These are phyloP conservation scores for Rostratula benghalensis DNA, from an alignment of 2,113 vertebrate genomes.

Conservation along the genomic window DNA sequence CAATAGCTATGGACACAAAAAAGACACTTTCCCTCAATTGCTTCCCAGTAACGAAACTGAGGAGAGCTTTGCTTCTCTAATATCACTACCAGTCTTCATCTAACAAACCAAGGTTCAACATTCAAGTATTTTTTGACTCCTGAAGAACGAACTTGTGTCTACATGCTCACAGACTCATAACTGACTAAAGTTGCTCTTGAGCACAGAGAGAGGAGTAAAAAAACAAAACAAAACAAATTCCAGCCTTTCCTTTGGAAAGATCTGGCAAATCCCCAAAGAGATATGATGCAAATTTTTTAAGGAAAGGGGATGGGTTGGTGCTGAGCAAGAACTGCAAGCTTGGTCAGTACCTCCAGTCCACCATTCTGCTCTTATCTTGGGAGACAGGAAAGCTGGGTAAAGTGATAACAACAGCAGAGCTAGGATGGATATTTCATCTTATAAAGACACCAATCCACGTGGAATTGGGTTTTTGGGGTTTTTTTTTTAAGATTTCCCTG, in stretches of 20 bases:
- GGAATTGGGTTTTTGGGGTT: no score
- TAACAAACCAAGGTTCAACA: not conserved
- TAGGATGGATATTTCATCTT: not conserved
- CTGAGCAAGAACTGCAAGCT: not conserved
- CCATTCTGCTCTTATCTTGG: not conserved
- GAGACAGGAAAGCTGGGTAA: not conserved
- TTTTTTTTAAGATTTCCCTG: not conserved
- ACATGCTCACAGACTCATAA: not conserved
- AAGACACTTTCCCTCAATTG: not conserved
- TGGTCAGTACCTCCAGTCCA: rapidly evolving
- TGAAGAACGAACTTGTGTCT: not conserved
- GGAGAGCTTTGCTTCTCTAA: not conserved
- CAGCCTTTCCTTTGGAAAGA: not conserved
- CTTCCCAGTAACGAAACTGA: not conserved
- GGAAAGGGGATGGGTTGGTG: not conserved
- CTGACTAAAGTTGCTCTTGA: not conserved
- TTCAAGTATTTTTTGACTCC: not conserved
- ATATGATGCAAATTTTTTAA: not conserved
- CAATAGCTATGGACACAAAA: not conserved
- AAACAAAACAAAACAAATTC: not conserved
- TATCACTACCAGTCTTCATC: not conserved
- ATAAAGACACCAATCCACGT: not conserved
- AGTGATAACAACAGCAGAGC: not conserved
- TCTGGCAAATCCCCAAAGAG: not conserved
- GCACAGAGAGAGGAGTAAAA: not conserved